These are phyloP conservation scores for Hirtodrosophila alboralis DNA, from an alignment of 2,888 invertebrate genomes.

Conservation along the genomic window DNA sequence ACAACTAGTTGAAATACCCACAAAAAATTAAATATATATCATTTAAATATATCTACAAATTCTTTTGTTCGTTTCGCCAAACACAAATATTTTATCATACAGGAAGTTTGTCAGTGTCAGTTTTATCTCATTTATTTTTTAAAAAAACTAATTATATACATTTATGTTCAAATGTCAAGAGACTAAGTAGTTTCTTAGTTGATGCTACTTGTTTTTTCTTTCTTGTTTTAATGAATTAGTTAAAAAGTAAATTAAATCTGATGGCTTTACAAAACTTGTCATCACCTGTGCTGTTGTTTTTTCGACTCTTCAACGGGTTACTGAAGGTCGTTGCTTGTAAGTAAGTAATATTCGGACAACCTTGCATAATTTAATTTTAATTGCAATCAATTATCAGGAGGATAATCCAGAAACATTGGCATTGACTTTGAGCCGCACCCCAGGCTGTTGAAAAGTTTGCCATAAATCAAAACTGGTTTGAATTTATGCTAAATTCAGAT, in stretches of 20 bases:
- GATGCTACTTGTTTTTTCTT: conserved; percentile 11
- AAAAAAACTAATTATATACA: background rate
- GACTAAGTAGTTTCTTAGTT: conserved; percentile 1
- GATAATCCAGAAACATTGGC: conserved; percentile 30
- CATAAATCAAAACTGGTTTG: conserved; percentile 40
- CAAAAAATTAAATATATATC: conserved; percentile 6
- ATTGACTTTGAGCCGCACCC: conserved; percentile 44
- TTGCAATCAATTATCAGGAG: conserved; percentile 27
- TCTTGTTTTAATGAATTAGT: conserved; percentile 5
- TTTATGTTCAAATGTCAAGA: background rate
- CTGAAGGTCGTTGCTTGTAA: conserved; percentile 26
- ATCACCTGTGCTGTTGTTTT: conserved; percentile 14
- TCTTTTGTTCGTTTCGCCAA: conserved; percentile 49
- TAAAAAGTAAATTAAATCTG: conserved; percentile 16
- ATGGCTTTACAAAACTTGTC: conserved; percentile 21
- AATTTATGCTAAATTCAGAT: conserved; percentile 10
- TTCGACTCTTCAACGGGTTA: conserved; percentile 6
- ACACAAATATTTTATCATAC: conserved; percentile 19
- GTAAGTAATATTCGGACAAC: conserved; percentile 6
- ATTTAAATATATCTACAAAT: conserved; percentile 36
- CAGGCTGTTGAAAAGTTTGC: background rate
- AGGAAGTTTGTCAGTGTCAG: conserved; percentile 49
- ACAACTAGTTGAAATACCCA: conserved; percentile 26
- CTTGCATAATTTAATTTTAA: conserved; percentile 34
- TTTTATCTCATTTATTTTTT: background rate